These are phyloP conservation scores for Leucopternis melanops DNA, from an alignment of 2,113 vertebrate genomes.

Conservation along the genomic window DNA sequence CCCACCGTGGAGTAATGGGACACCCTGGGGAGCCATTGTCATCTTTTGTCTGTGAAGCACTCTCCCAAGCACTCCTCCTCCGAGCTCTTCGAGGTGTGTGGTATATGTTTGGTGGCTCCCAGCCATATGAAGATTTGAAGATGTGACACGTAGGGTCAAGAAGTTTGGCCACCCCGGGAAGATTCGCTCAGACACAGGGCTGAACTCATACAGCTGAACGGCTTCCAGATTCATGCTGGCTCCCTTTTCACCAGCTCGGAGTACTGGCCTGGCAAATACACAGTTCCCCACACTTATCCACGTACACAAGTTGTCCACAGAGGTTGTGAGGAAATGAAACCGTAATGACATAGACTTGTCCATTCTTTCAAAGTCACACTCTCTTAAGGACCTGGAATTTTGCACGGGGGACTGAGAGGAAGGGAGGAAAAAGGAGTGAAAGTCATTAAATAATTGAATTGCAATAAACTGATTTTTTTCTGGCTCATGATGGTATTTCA, in stretches of 20 bases:
- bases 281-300: neutral
- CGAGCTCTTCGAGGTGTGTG: neutral
- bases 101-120: neutral
- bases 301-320: neutral
- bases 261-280: neutral
- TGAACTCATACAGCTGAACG: neutral
- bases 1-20: neutral
- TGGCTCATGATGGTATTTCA: conserved; percentile 60
- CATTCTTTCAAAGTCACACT: neutral
- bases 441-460: conserved; percentile 69
- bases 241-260: neutral
- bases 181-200: neutral
- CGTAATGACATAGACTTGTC: neutral
- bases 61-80: neutral
- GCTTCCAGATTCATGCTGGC: neutral
- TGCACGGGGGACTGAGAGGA: neutral
- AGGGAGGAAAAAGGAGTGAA: neutral
- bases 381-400: conserved; percentile 23
- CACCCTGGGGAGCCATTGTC: neutral
- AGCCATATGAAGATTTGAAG: neutral
- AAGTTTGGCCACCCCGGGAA: neutral
- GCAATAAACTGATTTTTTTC: conserved; percentile 65
- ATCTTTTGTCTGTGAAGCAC: neutral
- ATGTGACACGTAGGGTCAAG: neutral
- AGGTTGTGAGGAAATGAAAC: neutral